A percentile compares a stretch with the other conserved stretches of the same genome.
phyloP scores from a whole-genome alignment of 2,797 vertebrate genomes.

The Somateria mollissima region DNA sequence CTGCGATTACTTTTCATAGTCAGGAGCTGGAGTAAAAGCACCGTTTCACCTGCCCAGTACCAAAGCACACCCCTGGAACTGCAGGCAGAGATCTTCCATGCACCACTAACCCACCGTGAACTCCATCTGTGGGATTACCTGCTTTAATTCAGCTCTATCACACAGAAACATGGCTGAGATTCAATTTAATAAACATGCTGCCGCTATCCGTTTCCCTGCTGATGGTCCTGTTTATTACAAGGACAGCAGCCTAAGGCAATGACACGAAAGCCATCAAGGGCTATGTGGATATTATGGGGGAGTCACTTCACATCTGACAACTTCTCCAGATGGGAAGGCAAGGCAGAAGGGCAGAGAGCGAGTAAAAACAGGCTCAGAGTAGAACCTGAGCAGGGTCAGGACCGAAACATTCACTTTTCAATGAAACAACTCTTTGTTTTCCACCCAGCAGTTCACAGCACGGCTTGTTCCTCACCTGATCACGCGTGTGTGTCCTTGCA shows the following conservation, averaged over 20 bases:
- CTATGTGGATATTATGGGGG: neutral
- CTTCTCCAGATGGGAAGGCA: neutral
- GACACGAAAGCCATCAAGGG: neutral
- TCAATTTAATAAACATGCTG: neutral
- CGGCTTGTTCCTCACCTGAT: slow-evolving; percentile 82
- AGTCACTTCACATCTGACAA: neutral
- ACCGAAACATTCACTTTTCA: neutral
- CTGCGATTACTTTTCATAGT: neutral
- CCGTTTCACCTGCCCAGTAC: neutral
- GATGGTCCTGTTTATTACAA: neutral
- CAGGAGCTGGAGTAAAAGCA: neutral
- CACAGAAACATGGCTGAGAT: neutral
- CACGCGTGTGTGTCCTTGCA: slow-evolving; percentile 96
- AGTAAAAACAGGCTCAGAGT: neutral
- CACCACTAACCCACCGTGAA: neutral
- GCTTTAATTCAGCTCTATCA: neutral
- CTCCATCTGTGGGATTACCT: neutral
- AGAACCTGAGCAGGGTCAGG: neutral
- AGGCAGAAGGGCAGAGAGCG: neutral
- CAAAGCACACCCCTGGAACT: neutral
- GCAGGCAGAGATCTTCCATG: neutral
- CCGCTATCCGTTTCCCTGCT: neutral
- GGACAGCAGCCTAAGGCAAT: neutral
- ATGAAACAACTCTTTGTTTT: neutral
- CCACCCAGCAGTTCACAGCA: neutral